Conservation (phyloP, 2,113 vertebrate genomes). For the Daubentonia madagascariensis region DNA sequence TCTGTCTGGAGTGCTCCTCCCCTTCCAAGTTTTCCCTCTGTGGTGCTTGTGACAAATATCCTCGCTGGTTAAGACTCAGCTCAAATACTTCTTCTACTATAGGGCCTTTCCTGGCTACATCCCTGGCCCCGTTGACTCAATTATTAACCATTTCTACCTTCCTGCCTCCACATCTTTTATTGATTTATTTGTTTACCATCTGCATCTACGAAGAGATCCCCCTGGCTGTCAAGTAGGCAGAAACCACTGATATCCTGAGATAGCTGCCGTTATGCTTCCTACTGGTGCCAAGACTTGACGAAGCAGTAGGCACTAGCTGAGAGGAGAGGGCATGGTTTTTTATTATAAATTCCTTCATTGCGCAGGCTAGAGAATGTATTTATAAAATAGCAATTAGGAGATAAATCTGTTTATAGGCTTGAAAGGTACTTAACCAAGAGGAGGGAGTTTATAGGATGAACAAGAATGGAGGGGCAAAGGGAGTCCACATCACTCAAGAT, state of each 20-base stretch:
- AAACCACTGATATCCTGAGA: not conserved
- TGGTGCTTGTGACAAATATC: not conserved
- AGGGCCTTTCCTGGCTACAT: not conserved
- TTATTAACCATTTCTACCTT: not conserved
- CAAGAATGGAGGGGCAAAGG: not conserved
- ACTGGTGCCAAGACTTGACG: not conserved
- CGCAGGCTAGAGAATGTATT: not conserved
- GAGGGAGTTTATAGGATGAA: not conserved
- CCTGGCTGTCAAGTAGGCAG: not conserved
- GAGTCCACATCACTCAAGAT: fast-evolving
- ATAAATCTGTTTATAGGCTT: not conserved
- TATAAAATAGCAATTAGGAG: conserved; percentile 1
- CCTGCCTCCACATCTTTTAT: not conserved
- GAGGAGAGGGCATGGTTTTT: not conserved
- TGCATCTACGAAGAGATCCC: not conserved
- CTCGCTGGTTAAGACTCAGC: not conserved
- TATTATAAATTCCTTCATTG: not conserved
- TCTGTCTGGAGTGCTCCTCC: not conserved
- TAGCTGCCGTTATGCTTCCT: not conserved
- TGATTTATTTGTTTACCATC: not conserved
- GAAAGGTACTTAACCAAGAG: not conserved
- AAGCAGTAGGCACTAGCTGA: not conserved
- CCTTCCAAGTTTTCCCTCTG: not conserved
- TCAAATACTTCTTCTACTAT: not conserved
- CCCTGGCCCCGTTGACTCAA: not conserved